Evolutionary conservation across 2,888 invertebrate species (phyloP), one percentile per base, ranked within the genome.

Genomic region (Dilophus febrilis): DNA sequence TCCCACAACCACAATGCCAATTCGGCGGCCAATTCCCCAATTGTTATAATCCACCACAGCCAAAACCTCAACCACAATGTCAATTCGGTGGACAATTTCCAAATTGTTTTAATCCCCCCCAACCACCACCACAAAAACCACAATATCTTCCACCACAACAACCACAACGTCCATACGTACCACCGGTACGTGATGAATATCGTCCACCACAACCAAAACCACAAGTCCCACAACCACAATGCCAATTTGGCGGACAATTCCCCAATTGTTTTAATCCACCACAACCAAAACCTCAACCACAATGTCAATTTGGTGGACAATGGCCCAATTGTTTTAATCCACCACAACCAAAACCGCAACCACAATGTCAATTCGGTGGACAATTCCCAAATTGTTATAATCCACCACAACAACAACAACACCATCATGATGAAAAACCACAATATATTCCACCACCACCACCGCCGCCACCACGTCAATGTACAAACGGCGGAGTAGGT

Each of bases 1-100:
- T n/a, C n/a, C 31, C 31, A 31, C 31, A 10, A 31, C 22, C 26
- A 35, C 12, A 34, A 34, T 34, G 34, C 18, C 34, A 16, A 34
- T 10, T 17, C 14, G 34, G 34, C 13, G 35, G 35, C 3, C 6
- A 19, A 22, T 22, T 7, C 2, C 35, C 35, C 12, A 35, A 35
- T 19, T 35, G 35, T 13, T 29, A 29, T 13, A n/a, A n/a, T 4
- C 29, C 29, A 29, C 29, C 29, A 29, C 29, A 11, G 12, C 26
- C n/a, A 22, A 11, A 12, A 32, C 35, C 35, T 19, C 22, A 22
- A 22, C 22, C 26, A 35, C 12, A 34, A 34, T 34, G 34, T 17
- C 34, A 16, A 34, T 10, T 17, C 14, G 34, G 34, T 22, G 35
- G 35, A 4, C 8, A 19, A n/a, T 22, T 7, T 2, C 35, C 35